A percentile compares a stretch with the other conserved stretches of the same genome.
Conservation (phyloP, 2,888 invertebrate genomes). For the Melipona bicolor region DNA sequence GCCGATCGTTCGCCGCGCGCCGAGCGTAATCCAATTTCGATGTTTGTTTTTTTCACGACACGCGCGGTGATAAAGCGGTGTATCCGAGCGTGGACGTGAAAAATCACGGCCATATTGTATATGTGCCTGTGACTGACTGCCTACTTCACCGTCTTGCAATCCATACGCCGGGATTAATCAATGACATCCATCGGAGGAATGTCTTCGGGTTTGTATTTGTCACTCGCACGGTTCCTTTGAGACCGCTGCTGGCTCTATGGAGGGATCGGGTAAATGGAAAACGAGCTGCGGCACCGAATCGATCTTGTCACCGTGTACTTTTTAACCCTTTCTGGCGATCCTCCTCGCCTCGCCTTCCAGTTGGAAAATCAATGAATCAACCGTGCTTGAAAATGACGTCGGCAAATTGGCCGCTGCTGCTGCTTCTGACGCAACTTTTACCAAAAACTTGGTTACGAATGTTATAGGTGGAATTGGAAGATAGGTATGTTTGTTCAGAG, state of each 20-base stretch:
- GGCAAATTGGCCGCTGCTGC: neutral
- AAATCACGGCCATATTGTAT: constrained; percentile 58
- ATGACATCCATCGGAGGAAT: constrained; percentile 61
- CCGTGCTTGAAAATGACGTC: neutral
- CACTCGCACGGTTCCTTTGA: constrained; percentile 77
- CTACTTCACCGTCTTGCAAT: constrained; percentile 55
- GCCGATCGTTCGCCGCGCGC: constrained; percentile 11
- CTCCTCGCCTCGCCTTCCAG: neutral
- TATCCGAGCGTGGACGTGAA: constrained; percentile 59
- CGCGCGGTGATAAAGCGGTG: constrained; percentile 49
- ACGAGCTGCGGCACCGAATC: constrained; percentile 33
- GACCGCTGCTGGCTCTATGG: constrained; percentile 41
- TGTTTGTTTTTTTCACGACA: constrained; percentile 51
- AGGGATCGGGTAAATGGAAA: constrained; percentile 41
- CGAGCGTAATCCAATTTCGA: constrained; percentile 55
- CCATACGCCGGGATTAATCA: constrained; percentile 65
- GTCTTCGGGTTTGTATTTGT: constrained; percentile 80
- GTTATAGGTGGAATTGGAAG: neutral
- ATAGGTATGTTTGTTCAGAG: neutral
- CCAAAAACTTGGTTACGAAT: neutral
- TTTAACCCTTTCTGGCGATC: neutral
- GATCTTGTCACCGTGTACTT: constrained; percentile 11
- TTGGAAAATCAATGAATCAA: too few species aligned
- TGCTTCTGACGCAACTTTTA: neutral
- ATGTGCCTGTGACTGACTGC: constrained; percentile 61